Conservation (phyloP, 2,113 vertebrate species). For the Calonectris borealis region DNA sequence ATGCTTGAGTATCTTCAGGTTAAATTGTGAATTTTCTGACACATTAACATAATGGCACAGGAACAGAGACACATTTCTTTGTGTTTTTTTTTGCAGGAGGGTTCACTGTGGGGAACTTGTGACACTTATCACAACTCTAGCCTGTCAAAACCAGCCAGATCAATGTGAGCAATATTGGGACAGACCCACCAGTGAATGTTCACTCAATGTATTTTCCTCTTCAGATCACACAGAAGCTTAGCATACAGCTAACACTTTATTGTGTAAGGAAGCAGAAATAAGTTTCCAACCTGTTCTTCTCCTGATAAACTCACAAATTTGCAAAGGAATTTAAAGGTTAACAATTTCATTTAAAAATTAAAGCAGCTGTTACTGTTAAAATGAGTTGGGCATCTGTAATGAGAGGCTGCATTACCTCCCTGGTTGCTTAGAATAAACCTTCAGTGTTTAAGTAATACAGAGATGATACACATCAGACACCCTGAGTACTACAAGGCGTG, state of each 20-base stretch:
- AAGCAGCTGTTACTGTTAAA: not conserved
- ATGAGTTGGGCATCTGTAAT: not conserved
- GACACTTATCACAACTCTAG: not conserved
- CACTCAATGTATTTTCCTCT: not conserved
- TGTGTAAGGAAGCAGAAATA: not conserved
- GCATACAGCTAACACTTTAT: not conserved
- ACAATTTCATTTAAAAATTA: not conserved
- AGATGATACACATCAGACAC: not conserved
- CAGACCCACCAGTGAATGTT: not conserved
- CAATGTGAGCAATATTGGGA: not conserved
- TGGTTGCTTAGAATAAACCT: not conserved
- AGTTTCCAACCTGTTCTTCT: not conserved
- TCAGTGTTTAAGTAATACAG: not conserved
- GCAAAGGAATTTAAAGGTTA: not conserved
- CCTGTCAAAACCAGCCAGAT: slow-evolving; percentile 15
- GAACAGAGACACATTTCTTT: not conserved
- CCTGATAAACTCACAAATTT: not conserved
- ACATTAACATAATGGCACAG: not conserved
- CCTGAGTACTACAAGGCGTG: not conserved
- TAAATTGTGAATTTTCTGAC: not conserved
- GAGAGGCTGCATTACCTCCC: not conserved
- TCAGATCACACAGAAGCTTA: not conserved
- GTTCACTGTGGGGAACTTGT: not conserved
- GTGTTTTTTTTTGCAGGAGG: not conserved
- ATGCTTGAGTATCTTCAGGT: not conserved